Percentiles rank a stretch among this genome's conserved stretches.
Conservation (phyloP, 1,140 invertebrate species). For the Tetranychus urticae region DNA sequence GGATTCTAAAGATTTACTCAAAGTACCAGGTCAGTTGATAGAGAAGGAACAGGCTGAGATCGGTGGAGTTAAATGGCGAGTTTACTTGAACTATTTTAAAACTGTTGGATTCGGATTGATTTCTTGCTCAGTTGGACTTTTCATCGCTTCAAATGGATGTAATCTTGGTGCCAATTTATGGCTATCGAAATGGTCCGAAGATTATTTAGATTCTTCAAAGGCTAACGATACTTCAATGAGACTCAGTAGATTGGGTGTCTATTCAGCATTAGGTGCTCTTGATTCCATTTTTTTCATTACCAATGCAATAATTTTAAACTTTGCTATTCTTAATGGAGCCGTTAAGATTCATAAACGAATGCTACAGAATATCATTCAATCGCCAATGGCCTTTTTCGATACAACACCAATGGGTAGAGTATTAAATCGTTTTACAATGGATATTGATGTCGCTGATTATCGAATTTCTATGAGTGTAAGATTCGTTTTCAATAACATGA, state of each 20-base stretch:
- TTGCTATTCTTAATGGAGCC: constrained; percentile 3
- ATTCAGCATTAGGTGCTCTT: constrained; percentile 55
- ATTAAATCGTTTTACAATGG: constrained; percentile 35
- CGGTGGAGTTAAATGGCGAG: constrained; percentile 7
- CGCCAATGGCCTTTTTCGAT: constrained; percentile 40
- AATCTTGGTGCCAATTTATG: constrained; percentile 19
- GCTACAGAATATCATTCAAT: constrained; percentile 31
- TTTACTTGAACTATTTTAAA: constrained; percentile 3
- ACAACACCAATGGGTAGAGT: constrained; percentile 39
- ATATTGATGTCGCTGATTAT: constrained; percentile 25
- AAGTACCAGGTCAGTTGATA: constrained; percentile 28
- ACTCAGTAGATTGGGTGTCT: constrained; percentile 62
- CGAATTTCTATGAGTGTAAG: constrained; percentile 27
- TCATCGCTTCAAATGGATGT: constrained; percentile 13
- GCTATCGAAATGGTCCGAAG: constrained; percentile 21
- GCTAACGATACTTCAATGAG: constrained; percentile 26
- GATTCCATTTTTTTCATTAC: constrained; percentile 27
- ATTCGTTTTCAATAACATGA: constrained; percentile 35
- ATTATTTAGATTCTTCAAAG: constrained; percentile 12
- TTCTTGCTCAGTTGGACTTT: constrained; percentile 5
- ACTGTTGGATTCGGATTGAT: neutral
- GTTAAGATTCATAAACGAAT: constrained; percentile 18
- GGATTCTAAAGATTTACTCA: too few species aligned
- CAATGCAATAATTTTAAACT: neutral
- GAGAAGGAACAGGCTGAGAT: constrained; percentile 1